Evolutionary conservation across 2,888 invertebrate species (phyloP).

Genomic region (Ochlodes sylvanus): DNA sequence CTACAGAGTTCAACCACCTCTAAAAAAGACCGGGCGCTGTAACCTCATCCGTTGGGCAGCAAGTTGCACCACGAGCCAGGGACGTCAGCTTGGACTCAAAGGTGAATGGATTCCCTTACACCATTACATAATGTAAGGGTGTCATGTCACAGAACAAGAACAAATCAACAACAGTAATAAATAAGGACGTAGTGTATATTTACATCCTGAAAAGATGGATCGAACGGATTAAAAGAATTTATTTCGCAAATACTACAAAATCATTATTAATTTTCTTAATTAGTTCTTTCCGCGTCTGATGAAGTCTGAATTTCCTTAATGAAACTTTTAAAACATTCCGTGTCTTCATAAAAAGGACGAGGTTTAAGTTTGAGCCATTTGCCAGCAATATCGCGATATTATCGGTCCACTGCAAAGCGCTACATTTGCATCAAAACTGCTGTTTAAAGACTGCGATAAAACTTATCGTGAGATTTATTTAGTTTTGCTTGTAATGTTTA

Average conservation of each 20-base stretch:
- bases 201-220: no score
- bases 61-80: no score
- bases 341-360: slow-evolving; percentile 33
- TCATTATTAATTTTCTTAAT: slow-evolving; percentile 24
- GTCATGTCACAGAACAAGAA: no score
- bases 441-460: slow-evolving; percentile 35
- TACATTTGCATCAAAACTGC: slow-evolving; percentile 37
- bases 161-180: no score
- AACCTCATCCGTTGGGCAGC: no score
- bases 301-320: slow-evolving; percentile 31
- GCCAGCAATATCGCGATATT: slow-evolving; percentile 31
- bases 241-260: not conserved
- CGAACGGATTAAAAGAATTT: not conserved
- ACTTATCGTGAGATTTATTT: slow-evolving; percentile 22
- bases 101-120: no score
- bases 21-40: no score
- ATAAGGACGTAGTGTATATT: no score
- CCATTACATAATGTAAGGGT: no score
- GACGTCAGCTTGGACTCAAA: no score
- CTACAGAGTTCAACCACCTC: no score
- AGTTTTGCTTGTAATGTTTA: slow-evolving; percentile 25
- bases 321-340: slow-evolving; percentile 34
- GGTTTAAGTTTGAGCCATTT: slow-evolving; percentile 33
- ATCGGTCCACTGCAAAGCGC: slow-evolving; percentile 30
- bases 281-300: slow-evolving; percentile 25